These are phyloP conservation scores for Nicator chloris DNA, from an alignment of 2,113 vertebrate genomes.

Conservation along the genomic window DNA sequence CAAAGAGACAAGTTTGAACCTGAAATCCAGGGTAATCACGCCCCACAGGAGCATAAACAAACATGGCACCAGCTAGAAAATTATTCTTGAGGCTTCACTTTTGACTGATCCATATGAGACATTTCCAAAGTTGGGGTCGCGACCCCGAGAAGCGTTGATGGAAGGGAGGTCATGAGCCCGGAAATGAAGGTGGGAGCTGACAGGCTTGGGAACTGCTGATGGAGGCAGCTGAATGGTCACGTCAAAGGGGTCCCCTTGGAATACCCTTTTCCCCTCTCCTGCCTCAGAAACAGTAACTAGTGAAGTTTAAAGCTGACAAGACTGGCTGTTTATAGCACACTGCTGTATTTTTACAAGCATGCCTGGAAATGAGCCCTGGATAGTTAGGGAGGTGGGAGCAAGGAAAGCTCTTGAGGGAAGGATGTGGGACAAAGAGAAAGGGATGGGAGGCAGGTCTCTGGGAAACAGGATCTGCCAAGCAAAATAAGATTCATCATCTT, in stretches of 20 bases:
- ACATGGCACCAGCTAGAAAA: neutral
- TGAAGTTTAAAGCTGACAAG: neutral
- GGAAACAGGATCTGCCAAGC: neutral
- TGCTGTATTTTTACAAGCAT: neutral
- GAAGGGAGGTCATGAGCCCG: neutral
- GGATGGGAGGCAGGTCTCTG: neutral
- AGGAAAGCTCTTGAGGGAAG: neutral
- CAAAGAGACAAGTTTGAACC: constrained; percentile 26
- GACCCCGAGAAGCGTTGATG: accelerated
- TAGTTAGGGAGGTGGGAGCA: neutral
- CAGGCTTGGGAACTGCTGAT: constrained; percentile 26
- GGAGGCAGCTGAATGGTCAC: neutral
- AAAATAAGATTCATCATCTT: neutral
- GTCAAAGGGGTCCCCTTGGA: neutral
- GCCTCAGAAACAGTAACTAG: neutral
- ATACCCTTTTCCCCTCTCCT: neutral
- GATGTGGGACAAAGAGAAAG: neutral
- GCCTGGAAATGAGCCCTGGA: neutral
- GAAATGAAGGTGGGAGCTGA: neutral
- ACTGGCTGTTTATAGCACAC: neutral
- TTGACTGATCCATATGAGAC: neutral
- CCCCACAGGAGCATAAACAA: constrained; percentile 13
- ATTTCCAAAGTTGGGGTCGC: neutral
- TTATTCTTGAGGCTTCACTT: neutral
- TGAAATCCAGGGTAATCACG: neutral